phyloP scores from a whole-genome alignment of 2,888 invertebrate species.

The Aspidiotus destructor region DNA sequence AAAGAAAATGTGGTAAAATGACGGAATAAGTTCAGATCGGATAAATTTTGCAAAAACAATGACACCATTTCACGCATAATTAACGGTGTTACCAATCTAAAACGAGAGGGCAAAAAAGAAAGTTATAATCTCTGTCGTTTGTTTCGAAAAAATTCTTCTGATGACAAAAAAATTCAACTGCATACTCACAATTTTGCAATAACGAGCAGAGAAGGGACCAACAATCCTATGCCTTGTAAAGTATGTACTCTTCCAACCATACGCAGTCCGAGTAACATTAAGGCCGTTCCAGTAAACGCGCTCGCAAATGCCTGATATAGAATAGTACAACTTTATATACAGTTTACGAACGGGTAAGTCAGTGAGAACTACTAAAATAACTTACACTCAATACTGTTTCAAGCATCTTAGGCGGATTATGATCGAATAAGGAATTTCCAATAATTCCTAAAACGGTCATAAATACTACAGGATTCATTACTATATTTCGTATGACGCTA shows the following conservation, averaged over 20 bases:
- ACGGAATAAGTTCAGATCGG: constrained; percentile 58
- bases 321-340: background rate
- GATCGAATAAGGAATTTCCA: constrained; percentile 71
- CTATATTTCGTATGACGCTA: constrained; percentile 54
- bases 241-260: constrained; percentile 85
- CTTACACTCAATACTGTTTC: constrained; percentile 64
- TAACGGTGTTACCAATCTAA: constrained; percentile 70
- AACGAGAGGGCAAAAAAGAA: background rate
- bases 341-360: background rate
- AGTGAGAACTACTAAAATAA: constrained; percentile 32
- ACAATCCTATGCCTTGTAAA: constrained; percentile 63
- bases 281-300: constrained; percentile 82
- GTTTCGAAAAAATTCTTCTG: background rate
- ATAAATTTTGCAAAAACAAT: constrained; percentile 56
- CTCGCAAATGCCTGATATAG: constrained; percentile 58
- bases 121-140: background rate
- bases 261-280: constrained; percentile 79
- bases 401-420: constrained; percentile 64
- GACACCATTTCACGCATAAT: constrained; percentile 78
- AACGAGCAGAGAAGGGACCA: constrained; percentile 77
- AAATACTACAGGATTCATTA: constrained; percentile 77
- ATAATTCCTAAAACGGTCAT: constrained; percentile 87
- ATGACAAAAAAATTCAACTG: background rate
- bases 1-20: constrained; percentile 87
- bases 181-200: constrained; percentile 72